Conservation (phyloP, 2,888 invertebrate species). For the Lottia scabra region DNA sequence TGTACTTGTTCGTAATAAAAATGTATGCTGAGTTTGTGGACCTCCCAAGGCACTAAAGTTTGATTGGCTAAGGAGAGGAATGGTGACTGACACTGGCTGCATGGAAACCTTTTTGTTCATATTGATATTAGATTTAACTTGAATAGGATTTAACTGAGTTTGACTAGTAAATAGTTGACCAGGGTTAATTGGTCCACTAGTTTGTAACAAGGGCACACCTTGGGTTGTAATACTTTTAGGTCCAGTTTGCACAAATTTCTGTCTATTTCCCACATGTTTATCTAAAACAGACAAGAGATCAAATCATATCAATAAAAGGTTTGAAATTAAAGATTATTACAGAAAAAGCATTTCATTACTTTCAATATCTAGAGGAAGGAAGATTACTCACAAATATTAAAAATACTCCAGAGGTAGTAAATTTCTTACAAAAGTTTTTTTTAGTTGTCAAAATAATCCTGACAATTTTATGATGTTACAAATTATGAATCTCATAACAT, state of each 20-base stretch:
- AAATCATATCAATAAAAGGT: too few species aligned
- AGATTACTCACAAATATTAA: too few species aligned
- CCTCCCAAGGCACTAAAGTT: constrained; percentile 36
- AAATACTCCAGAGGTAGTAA: too few species aligned
- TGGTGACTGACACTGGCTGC: constrained; percentile 54
- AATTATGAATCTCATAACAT: too few species aligned
- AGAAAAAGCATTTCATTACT: too few species aligned
- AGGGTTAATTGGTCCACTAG: background rate
- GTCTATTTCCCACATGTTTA: background rate
- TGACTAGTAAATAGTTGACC: constrained; percentile 10
- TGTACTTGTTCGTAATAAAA: constrained; percentile 47
- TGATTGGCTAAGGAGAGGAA: constrained; percentile 43
- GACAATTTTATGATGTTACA: too few species aligned
- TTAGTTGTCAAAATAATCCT: too few species aligned
- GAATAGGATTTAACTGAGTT: constrained; percentile 12
- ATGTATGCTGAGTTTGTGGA: constrained; percentile 34
- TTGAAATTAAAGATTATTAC: too few species aligned
- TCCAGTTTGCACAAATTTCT: constrained; percentile 5
- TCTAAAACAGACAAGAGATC: background rate
- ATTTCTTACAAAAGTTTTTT: too few species aligned
- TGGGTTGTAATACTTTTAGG: constrained; percentile 15
- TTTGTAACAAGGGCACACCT: constrained; percentile 8
- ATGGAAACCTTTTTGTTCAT: constrained; percentile 49
- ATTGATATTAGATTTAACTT: constrained; percentile 19
- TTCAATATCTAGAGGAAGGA: too few species aligned